These are phyloP conservation scores for Dryococelus australis DNA, from an alignment of 2,888 invertebrate species.

Conservation along the genomic window DNA sequence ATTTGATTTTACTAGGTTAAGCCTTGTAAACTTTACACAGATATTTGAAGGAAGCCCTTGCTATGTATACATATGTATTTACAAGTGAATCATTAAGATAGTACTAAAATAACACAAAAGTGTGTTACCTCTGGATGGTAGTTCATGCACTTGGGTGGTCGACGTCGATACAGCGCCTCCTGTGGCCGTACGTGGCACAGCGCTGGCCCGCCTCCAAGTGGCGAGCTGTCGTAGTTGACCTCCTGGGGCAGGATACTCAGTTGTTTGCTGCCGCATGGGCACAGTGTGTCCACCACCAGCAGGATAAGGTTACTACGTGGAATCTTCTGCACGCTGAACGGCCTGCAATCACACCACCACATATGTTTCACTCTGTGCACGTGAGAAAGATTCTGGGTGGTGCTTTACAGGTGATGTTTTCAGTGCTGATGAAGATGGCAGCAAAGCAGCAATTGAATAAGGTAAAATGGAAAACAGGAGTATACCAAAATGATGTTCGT, in stretches of 20 bases:
- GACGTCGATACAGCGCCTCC: conserved; percentile 74
- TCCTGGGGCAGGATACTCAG: conserved; percentile 77
- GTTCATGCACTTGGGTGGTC: conserved; percentile 83
- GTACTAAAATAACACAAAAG: not conserved
- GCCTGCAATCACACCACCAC: conserved; percentile 62
- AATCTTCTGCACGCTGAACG: conserved; percentile 91
- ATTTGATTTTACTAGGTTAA: no score
- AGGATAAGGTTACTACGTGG: conserved; percentile 62
- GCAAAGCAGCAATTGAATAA: no score
- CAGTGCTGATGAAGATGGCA: no score
- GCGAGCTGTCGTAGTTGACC: conserved; percentile 49
- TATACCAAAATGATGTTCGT: no score
- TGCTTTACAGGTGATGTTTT: no score
- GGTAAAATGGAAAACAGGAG: no score
- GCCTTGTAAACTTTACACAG: no score
- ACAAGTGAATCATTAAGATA: no score
- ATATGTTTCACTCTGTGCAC: not conserved
- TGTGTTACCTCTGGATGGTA: conserved; percentile 78
- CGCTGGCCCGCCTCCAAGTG: conserved; percentile 35
- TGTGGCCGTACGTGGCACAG: conserved; percentile 66
- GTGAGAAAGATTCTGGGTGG: no score
- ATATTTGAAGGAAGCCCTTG: no score
- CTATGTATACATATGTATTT: no score
- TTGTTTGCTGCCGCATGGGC: conserved; percentile 88
- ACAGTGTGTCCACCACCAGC: conserved; percentile 67